These are phyloP conservation scores for Cheirogaleus major DNA, from an alignment of 2,797 vertebrate genomes.

Conservation along the genomic window DNA sequence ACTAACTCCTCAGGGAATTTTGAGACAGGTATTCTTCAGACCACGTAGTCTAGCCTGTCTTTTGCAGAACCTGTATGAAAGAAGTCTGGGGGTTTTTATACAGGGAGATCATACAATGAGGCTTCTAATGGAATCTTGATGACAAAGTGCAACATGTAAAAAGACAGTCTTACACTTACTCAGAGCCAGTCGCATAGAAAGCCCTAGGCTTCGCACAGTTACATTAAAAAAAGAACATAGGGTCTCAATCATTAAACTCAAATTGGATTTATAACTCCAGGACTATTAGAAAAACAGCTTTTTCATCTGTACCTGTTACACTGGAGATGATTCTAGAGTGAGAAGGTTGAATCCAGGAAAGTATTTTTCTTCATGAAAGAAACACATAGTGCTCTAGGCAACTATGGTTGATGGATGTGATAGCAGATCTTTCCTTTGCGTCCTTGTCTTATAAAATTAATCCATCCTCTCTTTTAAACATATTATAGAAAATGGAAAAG, in stretches of 20 bases:
- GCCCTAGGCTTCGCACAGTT: background rate
- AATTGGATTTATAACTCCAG: conserved; percentile 29
- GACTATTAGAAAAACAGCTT: background rate
- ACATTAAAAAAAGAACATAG: background rate
- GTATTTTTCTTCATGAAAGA: background rate
- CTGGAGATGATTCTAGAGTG: conserved; percentile 47
- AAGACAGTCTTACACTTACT: background rate
- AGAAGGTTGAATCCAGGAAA: background rate
- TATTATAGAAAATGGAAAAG: background rate
- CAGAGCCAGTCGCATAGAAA: conserved; percentile 4
- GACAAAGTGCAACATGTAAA: background rate
- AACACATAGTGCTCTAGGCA: background rate
- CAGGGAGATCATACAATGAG: background rate
- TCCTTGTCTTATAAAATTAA: background rate
- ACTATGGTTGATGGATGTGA: background rate
- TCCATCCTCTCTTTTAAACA: background rate
- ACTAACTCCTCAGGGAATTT: background rate
- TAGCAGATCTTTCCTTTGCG: background rate
- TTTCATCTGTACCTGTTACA: background rate
- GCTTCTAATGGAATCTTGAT: background rate
- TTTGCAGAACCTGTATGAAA: background rate
- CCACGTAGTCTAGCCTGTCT: background rate
- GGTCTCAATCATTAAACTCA: conserved; percentile 53
- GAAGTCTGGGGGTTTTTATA: background rate
- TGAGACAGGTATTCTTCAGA: background rate